Evolutionary conservation across 2,888 invertebrate species (phyloP), one percentile per base, ranked within the genome.

Genomic region (Augochlorella aurata): DNA sequence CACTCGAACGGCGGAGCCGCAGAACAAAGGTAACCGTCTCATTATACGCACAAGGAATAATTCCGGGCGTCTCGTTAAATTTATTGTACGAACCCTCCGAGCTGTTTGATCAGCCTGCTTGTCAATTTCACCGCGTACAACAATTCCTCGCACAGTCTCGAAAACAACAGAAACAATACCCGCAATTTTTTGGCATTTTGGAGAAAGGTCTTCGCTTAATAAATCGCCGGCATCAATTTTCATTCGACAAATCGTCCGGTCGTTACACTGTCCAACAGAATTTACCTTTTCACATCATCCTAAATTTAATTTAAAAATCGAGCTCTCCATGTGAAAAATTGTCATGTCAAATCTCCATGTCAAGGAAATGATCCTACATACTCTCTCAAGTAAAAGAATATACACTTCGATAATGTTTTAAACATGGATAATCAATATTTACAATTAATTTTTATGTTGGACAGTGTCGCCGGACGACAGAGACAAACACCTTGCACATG

Each of bases 1-100:
- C 58, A 44, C 67, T 67, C 24, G 16, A 74, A 58, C 38, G 21
- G 5, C 44, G 12, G 16, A 1, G 24, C 50, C 29, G 21, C n/a
- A 29, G 24, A 21, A 74, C 65, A 50, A 73, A 50, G 44, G 73
- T 29, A 65, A 74, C 66, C 38, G 49, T n/a, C 21, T 66, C 50
- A 38, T 74, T 74, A 44, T 50, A 63, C 24, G 50, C 65, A 10
- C 21, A 18, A 66, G 66, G 18, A 52, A 66, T 74, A 18, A 58
- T 52, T 21, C 47, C 38, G 47, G 47, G 45, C 38, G n/a, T n/a
- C 9, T 38, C 14, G 21, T 75, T 50, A 21, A 68, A 77, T 44
- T 52, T 29, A 44, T 67, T 66, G 16, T 21, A 38, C 24, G 24
- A 44, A 24, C n/a, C 44, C 38, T 38, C 1, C 29, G 65, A 65